Base-by-base conservation (phyloP, 1,140 invertebrate species). In the Vanessa tameamea region DNA sequence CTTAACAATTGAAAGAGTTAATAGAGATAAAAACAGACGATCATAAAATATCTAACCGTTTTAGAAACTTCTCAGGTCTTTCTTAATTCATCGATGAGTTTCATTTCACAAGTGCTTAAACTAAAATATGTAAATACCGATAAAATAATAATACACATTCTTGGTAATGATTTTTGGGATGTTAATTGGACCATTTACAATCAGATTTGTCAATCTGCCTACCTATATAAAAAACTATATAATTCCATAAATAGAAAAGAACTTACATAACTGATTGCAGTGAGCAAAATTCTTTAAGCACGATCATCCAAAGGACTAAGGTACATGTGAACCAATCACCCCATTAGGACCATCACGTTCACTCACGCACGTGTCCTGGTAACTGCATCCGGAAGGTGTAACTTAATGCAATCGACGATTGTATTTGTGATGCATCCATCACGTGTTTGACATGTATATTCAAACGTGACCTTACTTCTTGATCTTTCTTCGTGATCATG, bases 1-100 rank as follows among this genome's bases (percentile, higher is more conserved):
- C 55, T 43, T 31, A 64, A 48, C 68, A 71, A 75, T 75, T 75
- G 73, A 43, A 71, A 48, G 8, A 26, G 55, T 66, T 26, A 61
- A 61, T 61, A 37, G 57, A 61, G 50, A 70, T 63, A 51, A 68
- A n/a, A 61, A 64, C n/a, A 47, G 31, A 47, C 20, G 63, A 47
- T 70, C 69, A 37, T 75, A 64, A 71, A 71, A 67, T 5, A 6
- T 0, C 14, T 61, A 61, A 4, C 0, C 23, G 57, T 31, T 37
- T 61, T 59, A 31, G 57, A 31, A 26, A 59, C 23, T 59, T 59
- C 23, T 51, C 13, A n/a, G 13, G 7, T n/a, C 6, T 51, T 1
- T 51, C 48, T 14, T 51, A 2, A 9, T 51, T 11, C 37, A 37
- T 5, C 31, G n/a, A 51, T 15, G 48, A 2, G 9, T 14, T 51